These are phyloP conservation scores for Chloroclystis v-ata DNA, from an alignment of 2,888 invertebrate species.

Conservation along the genomic window DNA sequence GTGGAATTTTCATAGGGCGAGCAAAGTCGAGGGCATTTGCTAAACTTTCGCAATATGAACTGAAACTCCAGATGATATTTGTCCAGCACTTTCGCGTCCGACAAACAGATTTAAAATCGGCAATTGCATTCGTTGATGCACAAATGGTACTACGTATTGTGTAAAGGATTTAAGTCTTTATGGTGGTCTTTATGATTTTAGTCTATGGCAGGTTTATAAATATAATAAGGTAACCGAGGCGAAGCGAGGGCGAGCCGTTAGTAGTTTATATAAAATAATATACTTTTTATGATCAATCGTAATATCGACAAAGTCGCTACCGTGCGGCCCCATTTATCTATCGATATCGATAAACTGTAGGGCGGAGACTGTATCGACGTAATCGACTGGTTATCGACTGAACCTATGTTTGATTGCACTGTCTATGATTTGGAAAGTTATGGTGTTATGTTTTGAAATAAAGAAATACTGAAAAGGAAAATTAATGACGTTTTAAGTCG, in stretches of 20 bases:
- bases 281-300: slow-evolving; percentile 9
- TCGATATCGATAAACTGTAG: slow-evolving; percentile 26
- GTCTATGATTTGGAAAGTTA: no score
- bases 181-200: no score
- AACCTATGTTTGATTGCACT: slow-evolving; percentile 20
- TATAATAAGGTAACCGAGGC: no score
- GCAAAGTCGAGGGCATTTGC: slow-evolving; percentile 1
- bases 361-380: slow-evolving; percentile 26
- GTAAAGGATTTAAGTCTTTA: slow-evolving; percentile 13
- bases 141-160: slow-evolving; percentile 3
- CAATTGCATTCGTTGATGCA: slow-evolving; percentile 17
- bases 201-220: no score
- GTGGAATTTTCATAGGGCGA: background rate
- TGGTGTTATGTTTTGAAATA: no score
- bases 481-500: no score
- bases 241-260: no score
- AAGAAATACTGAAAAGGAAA: no score
- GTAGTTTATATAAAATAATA: background rate
- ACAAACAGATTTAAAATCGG: slow-evolving; percentile 15
- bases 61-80: slow-evolving; percentile 10
- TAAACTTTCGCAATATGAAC: slow-evolving; percentile 12
- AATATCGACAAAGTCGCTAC: slow-evolving; percentile 29
- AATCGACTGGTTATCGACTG: slow-evolving; percentile 27
- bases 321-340: slow-evolving; percentile 42
- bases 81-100: slow-evolving; percentile 1